phyloP scores from a whole-genome alignment of 2,888 invertebrate species.

The Lacanobia oleracea region DNA sequence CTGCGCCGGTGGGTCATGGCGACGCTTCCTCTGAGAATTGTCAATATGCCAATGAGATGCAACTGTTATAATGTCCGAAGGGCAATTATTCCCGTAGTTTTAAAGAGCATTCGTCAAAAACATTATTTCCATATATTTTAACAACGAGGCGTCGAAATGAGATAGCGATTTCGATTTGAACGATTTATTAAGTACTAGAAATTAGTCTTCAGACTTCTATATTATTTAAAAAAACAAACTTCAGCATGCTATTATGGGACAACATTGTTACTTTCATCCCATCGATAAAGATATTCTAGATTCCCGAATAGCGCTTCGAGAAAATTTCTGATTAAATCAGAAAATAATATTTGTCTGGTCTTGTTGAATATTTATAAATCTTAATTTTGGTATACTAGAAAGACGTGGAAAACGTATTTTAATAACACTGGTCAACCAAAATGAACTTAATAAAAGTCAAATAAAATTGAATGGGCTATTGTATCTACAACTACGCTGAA shows the following conservation, averaged over 20 bases:
- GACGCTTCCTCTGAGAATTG: constrained; percentile 81
- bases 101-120: not conserved
- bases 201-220: not conserved
- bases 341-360: not conserved
- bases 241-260: not conserved
- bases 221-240: not conserved
- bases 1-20: constrained; percentile 79
- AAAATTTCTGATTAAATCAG: not conserved
- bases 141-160: not conserved
- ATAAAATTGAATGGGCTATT: too few species aligned
- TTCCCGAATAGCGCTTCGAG: not conserved
- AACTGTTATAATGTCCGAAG: not conserved
- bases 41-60: constrained; percentile 4
- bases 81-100: not conserved
- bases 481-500: too few species aligned
- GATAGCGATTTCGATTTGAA: not conserved
- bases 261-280: not conserved
- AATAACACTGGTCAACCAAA: too few species aligned
- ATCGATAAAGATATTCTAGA: not conserved
- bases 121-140: not conserved
- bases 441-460: too few species aligned
- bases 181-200: not conserved
- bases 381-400: too few species aligned
- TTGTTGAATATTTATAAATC: not conserved
- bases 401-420: too few species aligned